Evolutionary conservation across 1,140 invertebrate genomes (phyloP).

Genomic region (Drosophila guanche): DNA sequence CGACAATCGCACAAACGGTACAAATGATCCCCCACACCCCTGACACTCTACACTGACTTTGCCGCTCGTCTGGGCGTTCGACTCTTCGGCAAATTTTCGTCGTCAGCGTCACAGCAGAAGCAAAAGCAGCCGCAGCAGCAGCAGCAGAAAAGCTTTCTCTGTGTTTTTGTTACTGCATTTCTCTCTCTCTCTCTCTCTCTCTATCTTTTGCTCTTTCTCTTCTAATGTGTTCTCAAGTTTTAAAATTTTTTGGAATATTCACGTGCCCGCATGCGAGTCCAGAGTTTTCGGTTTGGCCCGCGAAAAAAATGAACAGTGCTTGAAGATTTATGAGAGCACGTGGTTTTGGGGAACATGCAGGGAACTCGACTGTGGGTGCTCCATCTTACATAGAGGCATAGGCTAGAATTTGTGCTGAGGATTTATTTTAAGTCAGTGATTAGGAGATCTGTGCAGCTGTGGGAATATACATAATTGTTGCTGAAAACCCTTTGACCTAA

Average conservation of each 20-base stretch:
- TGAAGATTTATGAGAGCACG: constrained; percentile 26
- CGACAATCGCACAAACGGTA: too few species aligned
- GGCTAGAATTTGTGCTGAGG: too few species aligned
- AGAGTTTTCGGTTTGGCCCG: constrained; percentile 3
- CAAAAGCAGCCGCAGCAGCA: background rate
- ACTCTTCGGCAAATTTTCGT: constrained; percentile 27
- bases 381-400: too few species aligned
- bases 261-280: background rate
- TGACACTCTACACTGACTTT: constrained; percentile 1
- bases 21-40: constrained; percentile 27
- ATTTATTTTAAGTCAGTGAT: too few species aligned
- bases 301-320: constrained; percentile 8
- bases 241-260: constrained; percentile 16
- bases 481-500: too few species aligned
- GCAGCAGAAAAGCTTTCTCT: constrained; percentile 33
- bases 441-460: too few species aligned
- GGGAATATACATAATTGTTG: too few species aligned
- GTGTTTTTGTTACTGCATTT: constrained; percentile 7
- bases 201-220: background rate
- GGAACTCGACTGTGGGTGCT: too few species aligned
- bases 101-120: constrained; percentile 1
- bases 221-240: background rate
- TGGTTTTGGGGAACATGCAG: constrained; percentile 4
- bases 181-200: background rate
- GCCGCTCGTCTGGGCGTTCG: constrained; percentile 20